These are phyloP conservation scores for Eidolon helvum DNA, from an alignment of 2,113 vertebrate genomes.

Conservation along the genomic window DNA sequence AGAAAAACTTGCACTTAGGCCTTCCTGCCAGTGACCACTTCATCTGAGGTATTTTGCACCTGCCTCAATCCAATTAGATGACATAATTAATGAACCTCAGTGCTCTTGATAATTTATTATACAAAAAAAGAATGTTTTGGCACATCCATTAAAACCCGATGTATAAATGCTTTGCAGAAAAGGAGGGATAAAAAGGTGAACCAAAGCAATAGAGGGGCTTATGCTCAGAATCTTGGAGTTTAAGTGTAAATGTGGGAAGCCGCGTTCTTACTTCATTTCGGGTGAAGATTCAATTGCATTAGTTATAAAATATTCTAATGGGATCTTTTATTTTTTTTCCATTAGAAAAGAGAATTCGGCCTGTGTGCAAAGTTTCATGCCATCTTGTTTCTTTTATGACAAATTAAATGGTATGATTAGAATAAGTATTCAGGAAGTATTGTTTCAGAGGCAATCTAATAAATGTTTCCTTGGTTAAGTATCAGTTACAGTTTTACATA, in stretches of 20 bases:
- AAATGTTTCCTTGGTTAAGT: constrained; percentile 82
- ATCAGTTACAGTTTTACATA: constrained; percentile 87
- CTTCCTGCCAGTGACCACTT: constrained; percentile 95
- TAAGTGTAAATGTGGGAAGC: background rate
- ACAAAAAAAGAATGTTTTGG: constrained; percentile 88
- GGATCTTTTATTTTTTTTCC: constrained; percentile 31
- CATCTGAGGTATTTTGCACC: constrained; percentile 95
- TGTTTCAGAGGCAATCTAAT: constrained; percentile 83
- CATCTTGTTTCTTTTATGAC: constrained; percentile 82
- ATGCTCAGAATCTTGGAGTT: constrained; percentile 55
- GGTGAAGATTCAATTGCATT: constrained; percentile 45
- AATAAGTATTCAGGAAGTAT: constrained; percentile 83
- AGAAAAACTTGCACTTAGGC: constrained; percentile 95
- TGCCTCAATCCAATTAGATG: constrained; percentile 97
- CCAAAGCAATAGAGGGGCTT: constrained; percentile 32
- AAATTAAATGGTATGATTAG: constrained; percentile 85
- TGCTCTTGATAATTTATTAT: constrained; percentile 92
- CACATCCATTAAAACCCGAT: constrained; percentile 90
- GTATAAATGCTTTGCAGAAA: constrained; percentile 82
- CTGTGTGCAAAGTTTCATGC: constrained; percentile 55
- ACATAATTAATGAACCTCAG: constrained; percentile 97
- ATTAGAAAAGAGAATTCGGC: constrained; percentile 40
- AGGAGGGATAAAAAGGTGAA: background rate
- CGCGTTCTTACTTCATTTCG: constrained; percentile 46
- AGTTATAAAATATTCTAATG: background rate